Percentiles rank a stretch among this genome's conserved stretches.
Evolutionary conservation across 2,797 vertebrate genomes (phyloP).

Genomic region (Protosalanx chinensis): DNA sequence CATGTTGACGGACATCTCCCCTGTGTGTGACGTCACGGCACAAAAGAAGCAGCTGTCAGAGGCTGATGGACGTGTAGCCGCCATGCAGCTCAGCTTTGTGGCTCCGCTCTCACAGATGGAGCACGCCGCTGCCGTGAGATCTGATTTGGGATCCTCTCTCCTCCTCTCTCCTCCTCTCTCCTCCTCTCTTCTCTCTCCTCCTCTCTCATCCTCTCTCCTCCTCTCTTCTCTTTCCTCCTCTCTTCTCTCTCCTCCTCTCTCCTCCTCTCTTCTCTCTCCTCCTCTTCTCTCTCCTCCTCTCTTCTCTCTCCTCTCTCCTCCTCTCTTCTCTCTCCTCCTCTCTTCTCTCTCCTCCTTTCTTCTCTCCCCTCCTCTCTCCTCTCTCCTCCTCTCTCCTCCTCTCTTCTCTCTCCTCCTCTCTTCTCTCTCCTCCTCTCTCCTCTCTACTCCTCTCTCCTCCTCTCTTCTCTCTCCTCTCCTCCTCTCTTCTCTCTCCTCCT

Average conservation of each 20-base stretch:
- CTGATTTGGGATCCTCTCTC: not conserved
- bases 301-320: not conserved
- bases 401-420: not conserved
- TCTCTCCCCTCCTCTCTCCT: not conserved
- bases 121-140: constrained; percentile 82
- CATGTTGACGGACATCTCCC: constrained; percentile 79
- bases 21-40: constrained; percentile 73
- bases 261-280: not conserved
- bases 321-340: not conserved
- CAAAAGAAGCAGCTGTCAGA: constrained; percentile 70
- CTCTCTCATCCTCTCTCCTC: not conserved
- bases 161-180: not conserved
- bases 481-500: not conserved
- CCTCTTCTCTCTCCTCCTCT: not conserved
- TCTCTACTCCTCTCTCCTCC: too few species aligned
- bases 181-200: not conserved
- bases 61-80: constrained; percentile 69
- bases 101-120: constrained; percentile 79
- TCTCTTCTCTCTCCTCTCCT: constrained; percentile 3
- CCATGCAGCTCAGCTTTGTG: constrained; percentile 78
- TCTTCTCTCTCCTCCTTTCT: not conserved
- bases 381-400: not conserved
- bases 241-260: too few species aligned
- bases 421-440: not conserved
- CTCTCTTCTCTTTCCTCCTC: too few species aligned